phyloP scores from a whole-genome alignment of 2,888 invertebrate species.

The Rhamphomyia laevipes region DNA sequence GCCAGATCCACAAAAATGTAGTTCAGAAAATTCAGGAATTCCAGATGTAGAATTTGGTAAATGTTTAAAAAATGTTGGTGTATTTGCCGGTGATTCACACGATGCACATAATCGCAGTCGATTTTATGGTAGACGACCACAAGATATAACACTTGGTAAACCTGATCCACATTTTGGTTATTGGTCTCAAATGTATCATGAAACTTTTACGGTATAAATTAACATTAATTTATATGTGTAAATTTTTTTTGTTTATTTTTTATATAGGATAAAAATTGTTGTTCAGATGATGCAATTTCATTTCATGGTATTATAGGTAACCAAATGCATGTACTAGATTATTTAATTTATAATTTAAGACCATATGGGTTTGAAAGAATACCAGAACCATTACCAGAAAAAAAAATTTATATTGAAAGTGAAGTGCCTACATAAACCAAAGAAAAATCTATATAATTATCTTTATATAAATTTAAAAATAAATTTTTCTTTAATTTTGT shows the following conservation, averaged over 20 bases:
- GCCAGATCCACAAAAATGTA: constrained; percentile 41
- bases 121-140: constrained; percentile 90
- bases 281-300: constrained; percentile 82
- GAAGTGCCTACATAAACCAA: too few relatives aligned
- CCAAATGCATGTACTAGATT: constrained; percentile 87
- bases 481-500: too few relatives aligned
- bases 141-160: constrained; percentile 85
- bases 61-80: constrained; percentile 71
- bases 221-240: not conserved
- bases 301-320: constrained; percentile 85
- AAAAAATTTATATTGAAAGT: constrained; percentile 2
- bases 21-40: constrained; percentile 39
- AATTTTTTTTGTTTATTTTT: not conserved
- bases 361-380: constrained; percentile 49
- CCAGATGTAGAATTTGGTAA: constrained; percentile 47
- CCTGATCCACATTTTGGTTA: constrained; percentile 83
- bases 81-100: constrained; percentile 80
- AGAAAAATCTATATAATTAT: too few relatives aligned
- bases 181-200: constrained; percentile 89
- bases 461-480: too few relatives aligned
- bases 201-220: constrained; percentile 53
- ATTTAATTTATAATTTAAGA: constrained; percentile 79
- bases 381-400: constrained; percentile 17
- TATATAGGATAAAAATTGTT: constrained; percentile 41
- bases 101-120: constrained; percentile 80